phyloP scores from a whole-genome alignment of 2,888 invertebrate species.

The Lasioglossum marginatum region DNA sequence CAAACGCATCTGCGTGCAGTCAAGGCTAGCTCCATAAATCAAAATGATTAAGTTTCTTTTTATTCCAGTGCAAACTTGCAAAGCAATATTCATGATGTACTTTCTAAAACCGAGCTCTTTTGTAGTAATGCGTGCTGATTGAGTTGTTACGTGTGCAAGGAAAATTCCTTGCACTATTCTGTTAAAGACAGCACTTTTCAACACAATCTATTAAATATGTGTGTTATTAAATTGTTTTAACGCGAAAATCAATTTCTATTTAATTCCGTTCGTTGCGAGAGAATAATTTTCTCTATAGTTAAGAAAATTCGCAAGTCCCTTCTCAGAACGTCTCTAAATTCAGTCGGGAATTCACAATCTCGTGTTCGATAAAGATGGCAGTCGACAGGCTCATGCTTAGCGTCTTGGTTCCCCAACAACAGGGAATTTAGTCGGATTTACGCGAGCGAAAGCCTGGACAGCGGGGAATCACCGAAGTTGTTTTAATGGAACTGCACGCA shows the following conservation, averaged over 20 bases:
- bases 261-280: background rate
- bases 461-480: background rate
- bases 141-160: background rate
- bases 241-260: background rate
- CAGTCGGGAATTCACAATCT: background rate
- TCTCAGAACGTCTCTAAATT: no score
- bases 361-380: background rate
- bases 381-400: background rate
- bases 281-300: no score
- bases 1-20: background rate
- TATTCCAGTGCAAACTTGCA: background rate
- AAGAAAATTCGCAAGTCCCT: background rate
- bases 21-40: slow-evolving; percentile 1
- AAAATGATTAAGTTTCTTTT: slow-evolving; percentile 6
- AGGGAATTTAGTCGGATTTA: background rate
- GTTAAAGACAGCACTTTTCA: background rate
- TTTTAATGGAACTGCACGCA: background rate
- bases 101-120: background rate
- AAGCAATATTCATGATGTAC: background rate
- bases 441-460: background rate
- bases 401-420: background rate
- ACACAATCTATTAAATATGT: background rate
- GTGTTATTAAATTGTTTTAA: background rate
- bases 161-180: background rate
- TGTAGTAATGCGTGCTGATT: background rate